Evolutionary conservation across 2,888 invertebrate genomes (phyloP).

Genomic region (Drosophila tanythrix): DNA sequence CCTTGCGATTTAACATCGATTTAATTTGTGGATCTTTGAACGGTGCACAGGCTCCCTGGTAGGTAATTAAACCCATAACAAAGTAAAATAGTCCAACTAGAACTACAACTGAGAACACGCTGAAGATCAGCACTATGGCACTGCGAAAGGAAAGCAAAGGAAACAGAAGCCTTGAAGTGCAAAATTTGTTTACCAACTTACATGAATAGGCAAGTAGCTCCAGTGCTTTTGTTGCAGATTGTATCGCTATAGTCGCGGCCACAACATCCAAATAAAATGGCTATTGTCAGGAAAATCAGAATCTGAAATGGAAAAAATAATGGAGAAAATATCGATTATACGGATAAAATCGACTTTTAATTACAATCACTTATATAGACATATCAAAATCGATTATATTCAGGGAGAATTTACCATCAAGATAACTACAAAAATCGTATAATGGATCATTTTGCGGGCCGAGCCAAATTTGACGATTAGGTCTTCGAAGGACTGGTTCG

Average conservation of each 20-base stretch:
- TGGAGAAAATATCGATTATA: background rate
- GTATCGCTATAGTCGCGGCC: background rate
- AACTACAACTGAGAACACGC: slow-evolving; percentile 5
- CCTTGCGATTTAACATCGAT: background rate
- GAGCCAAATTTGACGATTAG: background rate
- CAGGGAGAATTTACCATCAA: background rate
- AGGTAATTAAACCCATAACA: background rate
- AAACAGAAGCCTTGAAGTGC: background rate
- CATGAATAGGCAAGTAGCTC: background rate
- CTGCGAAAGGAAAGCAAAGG: background rate
- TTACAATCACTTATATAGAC: background rate
- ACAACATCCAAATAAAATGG: background rate
- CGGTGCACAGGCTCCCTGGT: slow-evolving; percentile 3
- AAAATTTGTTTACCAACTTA: background rate
- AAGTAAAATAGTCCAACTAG: slow-evolving; percentile 3
- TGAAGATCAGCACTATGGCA: background rate
- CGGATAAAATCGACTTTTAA: background rate
- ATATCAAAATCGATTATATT: background rate
- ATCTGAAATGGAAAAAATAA: background rate
- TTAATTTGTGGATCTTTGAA: background rate
- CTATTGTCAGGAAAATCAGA: background rate
- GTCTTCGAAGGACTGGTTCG: background rate
- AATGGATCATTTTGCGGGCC: background rate
- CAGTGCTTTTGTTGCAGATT: background rate
- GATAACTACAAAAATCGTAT: background rate